Percentiles rank a stretch among this genome's conserved stretches.
These are phyloP conservation scores for Psittacus erithacus DNA, from an alignment of 2,113 vertebrate species.

Conservation along the genomic window DNA sequence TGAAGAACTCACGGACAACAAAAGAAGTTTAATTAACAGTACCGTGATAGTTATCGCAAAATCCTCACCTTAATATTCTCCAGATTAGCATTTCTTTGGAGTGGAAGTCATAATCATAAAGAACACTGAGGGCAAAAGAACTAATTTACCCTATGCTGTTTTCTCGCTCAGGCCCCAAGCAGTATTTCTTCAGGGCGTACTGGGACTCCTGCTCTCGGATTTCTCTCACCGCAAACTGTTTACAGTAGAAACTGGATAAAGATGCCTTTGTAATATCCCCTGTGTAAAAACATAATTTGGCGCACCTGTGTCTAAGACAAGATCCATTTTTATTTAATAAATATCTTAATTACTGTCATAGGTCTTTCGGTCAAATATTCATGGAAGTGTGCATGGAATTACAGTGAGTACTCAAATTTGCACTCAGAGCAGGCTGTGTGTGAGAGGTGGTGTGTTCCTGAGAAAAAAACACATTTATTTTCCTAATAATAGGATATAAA, in stretches of 20 bases:
- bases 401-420: not conserved
- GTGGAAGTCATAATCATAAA: not conserved
- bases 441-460: not conserved
- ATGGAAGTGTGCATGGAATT: not conserved
- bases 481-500: not conserved
- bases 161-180: not conserved
- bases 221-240: conserved; percentile 1
- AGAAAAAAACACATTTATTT: not conserved
- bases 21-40: not conserved
- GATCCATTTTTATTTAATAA: conserved; percentile 41
- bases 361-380: conserved; percentile 6
- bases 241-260: not conserved
- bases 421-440: not conserved
- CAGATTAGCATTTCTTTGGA: not conserved
- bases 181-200: not conserved
- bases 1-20: not conserved
- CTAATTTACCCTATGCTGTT: not conserved
- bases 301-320: not conserved
- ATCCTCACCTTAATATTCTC: not conserved
- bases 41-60: not conserved
- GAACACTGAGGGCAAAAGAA: not conserved
- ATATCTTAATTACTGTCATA: conserved; percentile 17
- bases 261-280: not conserved
- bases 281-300: conserved; percentile 1
- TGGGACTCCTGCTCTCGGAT: not conserved